phyloP scores from a whole-genome alignment of 2,113 vertebrate genomes.

The Gallinago jamesoni region DNA sequence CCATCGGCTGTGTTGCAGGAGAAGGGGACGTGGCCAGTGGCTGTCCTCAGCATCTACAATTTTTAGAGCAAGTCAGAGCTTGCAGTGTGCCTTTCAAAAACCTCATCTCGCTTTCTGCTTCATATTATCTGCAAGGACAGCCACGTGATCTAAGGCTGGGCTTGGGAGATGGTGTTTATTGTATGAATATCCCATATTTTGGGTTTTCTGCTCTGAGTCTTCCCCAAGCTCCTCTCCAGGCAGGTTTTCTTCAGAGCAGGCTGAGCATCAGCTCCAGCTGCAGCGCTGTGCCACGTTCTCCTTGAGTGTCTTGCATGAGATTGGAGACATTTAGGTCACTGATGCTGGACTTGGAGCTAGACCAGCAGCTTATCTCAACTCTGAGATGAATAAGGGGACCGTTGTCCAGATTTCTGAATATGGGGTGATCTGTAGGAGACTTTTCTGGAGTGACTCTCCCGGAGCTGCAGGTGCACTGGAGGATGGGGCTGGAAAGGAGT shows the following conservation, averaged over 20 bases:
- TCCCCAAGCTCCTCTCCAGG: background rate
- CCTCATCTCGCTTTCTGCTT: background rate
- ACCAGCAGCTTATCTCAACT: background rate
- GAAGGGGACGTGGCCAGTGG: background rate
- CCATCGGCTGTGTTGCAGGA: background rate
- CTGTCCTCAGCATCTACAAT: background rate
- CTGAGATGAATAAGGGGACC: background rate
- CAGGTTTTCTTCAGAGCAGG: background rate
- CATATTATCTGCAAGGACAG: accelerated
- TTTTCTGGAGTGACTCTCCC: background rate
- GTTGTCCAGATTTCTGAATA: background rate
- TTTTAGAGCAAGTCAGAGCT: background rate
- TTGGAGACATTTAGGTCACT: background rate
- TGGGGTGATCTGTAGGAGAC: accelerated
- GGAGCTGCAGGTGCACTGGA: background rate
- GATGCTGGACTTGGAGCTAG: background rate
- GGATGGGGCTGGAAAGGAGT: background rate
- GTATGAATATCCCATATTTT: background rate
- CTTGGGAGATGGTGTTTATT: background rate
- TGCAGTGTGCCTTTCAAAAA: background rate
- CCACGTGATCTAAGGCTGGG: background rate
- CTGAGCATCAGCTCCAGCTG: background rate
- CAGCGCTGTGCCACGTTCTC: background rate
- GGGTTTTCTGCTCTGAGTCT: background rate
- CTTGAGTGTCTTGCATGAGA: background rate